Evolutionary conservation across 2,888 invertebrate genomes (phyloP), one percentile per base, ranked within the genome.

Genomic region (Leptopilina drosophilae): DNA sequence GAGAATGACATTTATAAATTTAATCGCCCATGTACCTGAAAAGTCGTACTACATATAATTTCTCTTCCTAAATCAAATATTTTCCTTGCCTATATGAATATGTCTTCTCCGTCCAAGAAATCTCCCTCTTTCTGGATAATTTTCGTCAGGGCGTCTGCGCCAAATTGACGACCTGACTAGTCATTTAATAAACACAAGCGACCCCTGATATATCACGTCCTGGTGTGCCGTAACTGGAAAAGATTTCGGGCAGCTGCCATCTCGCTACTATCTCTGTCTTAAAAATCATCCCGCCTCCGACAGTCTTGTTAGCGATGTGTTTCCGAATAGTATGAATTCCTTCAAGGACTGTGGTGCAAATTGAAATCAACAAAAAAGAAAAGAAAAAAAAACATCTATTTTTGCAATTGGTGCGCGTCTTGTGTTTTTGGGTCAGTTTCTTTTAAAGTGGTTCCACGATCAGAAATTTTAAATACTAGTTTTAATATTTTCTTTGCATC

Each of bases 241-340:
- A 86, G 85, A 86, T 85, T 86, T 85, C 83, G 65, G 82, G 82
- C 84, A 83, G 81, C 83, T 81, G 83, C 84, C 84, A 87, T 83
- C 82, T 86, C 84, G 85, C 85, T 85, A 85, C 85, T 85, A 85
- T 85, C 85, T 84, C 84, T 83, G 82, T 81, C 84, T 82, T 49
- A 78, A 64, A 6, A 42, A 64, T 78, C 79, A 64, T 79, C 49
- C 53, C 78, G 77, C 78, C 83, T 84, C 85, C 75, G 86, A 88
- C 91, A 91, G 90, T 90, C 88, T 86, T 84, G 85, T 86, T 86
- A 86, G 89, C 89, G 90, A 89, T 90, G 88, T 83, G 87, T 85
- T 87, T 86, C 85, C 87, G 90, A 87, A 87, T 88, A 86, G 89
- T 87, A 80, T 82, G 81, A 75, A 40, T 77, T 73, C 65, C 53